Base-by-base conservation (phyloP, 2,797 vertebrate species). In the Taeniopygia guttata region DNA sequence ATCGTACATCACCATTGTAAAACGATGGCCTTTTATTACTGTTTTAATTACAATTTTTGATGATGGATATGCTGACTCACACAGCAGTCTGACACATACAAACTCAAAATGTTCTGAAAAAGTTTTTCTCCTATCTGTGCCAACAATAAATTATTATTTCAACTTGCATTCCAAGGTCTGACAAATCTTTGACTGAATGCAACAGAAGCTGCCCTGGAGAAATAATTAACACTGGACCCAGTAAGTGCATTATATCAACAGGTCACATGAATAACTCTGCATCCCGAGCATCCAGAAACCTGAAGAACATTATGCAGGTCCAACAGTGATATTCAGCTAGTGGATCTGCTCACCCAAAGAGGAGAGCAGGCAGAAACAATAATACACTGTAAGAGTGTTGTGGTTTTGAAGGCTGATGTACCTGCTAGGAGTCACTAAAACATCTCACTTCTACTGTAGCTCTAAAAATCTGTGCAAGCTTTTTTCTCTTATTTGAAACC, bases 81-180 rank as follows among this genome's bases (percentile, higher is more conserved):
- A 25, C 52, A 82, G 30, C 19, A 81, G 56, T 14, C 84, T 73
- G 69, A 75, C 62, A 91, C 48, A 49, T 6, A 22, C 29, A 1
- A 91, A 92, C 15, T 62, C 63, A 77, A 45, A 79, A 76, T 16
- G 42, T 81, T 85, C 73, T 55, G 46, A 45, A 69, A 67, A 87
- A 62, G 29, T 66, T 80, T 79, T 66, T 51, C 45, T 73, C 13
- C 26, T 27, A 21, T 48, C 32, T n/a, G 58, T 60, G 87, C 56
- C 77, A 91, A 63, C 45, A 74, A 56, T 18, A 67, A 76, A 67
- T 66, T 32, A 43, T 62, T 49, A 66, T 25, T 83, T 90, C 43
- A 92, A n/a, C 15, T 36, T 64, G 16, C 29, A 48, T 62, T 77
- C 78, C 5, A 26, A 70, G 8, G 16, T 63, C 43, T 85, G 76